Percentiles rank a stretch among this genome's conserved stretches.
Conservation (phyloP, 2,888 invertebrate species). For the Capitulum mitella region DNA sequence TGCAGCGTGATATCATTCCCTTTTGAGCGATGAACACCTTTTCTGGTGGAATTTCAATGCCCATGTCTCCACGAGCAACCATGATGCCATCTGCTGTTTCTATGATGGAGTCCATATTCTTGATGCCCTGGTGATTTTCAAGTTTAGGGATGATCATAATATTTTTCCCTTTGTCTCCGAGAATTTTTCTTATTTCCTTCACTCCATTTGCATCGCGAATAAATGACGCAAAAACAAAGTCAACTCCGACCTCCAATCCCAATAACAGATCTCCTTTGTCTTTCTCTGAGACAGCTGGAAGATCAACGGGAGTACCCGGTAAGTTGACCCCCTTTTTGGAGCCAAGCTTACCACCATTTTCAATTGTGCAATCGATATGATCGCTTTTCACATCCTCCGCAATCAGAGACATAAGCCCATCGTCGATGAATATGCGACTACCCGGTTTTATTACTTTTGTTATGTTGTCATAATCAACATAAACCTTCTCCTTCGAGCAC, state of each 20-base stretch:
- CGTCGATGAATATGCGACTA: constrained; percentile 85
- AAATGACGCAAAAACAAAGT: constrained; percentile 97
- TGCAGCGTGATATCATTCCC: constrained; percentile 95
- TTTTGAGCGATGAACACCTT: constrained; percentile 97
- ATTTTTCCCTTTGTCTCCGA: constrained; percentile 78
- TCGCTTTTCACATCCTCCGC: constrained; percentile 61
- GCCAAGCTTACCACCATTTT: constrained; percentile 90
- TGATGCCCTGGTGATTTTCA: constrained; percentile 96
- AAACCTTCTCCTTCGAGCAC: constrained; percentile 65
- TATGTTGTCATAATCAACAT: constrained; percentile 91
- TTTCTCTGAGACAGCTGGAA: constrained; percentile 95
- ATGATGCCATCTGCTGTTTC: constrained; percentile 94
- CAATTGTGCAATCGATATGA: constrained; percentile 69
- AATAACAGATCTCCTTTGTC: constrained; percentile 87
- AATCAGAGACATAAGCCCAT: constrained; percentile 88
- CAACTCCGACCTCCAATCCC: constrained; percentile 82
- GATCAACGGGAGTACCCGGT: constrained; percentile 88
- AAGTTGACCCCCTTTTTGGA: constrained; percentile 95
- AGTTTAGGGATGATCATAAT: constrained; percentile 97
- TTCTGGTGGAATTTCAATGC: constrained; percentile 96
- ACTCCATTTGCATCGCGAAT: constrained; percentile 85
- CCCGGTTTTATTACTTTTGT: constrained; percentile 79
- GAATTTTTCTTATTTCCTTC: constrained; percentile 70
- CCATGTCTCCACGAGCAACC: constrained; percentile 96
- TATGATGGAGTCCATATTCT: constrained; percentile 90